phyloP scores from a whole-genome alignment of 2,797 vertebrate genomes.

The Rhynchotus rufescens region DNA sequence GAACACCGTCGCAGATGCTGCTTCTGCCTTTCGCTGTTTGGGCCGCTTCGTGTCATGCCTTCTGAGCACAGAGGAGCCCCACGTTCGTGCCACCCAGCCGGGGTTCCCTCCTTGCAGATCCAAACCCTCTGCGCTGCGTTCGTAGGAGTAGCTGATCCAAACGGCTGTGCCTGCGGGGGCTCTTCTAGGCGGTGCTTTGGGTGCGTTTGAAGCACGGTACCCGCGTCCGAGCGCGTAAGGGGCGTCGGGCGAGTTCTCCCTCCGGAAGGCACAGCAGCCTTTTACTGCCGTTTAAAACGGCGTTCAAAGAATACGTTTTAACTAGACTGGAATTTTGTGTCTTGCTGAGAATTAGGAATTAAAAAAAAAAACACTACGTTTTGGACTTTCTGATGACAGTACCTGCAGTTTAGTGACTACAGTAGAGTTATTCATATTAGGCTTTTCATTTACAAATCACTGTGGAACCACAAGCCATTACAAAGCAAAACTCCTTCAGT shows the following conservation, averaged over 20 bases:
- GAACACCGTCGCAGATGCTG: background rate
- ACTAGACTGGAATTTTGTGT: slow-evolving; percentile 73
- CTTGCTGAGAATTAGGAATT: slow-evolving; percentile 59
- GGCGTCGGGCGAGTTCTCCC: background rate
- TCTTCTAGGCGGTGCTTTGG: background rate
- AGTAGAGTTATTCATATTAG: slow-evolving; percentile 66
- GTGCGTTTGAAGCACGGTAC: background rate
- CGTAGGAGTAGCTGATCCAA: slow-evolving; percentile 41
- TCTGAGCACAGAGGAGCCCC: slow-evolving; percentile 24
- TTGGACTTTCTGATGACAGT: slow-evolving; percentile 51
- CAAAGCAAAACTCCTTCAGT: slow-evolving; percentile 71
- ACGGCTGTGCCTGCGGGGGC: background rate
- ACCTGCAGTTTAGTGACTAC: slow-evolving; percentile 60
- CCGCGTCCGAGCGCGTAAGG: slow-evolving; percentile 50
- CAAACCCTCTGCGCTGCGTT: slow-evolving; percentile 36
- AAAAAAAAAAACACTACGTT: slow-evolving; percentile 16
- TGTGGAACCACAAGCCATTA: slow-evolving; percentile 86
- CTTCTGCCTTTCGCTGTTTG: slow-evolving; percentile 7
- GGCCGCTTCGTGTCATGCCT: slow-evolving; percentile 60
- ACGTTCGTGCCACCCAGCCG: slow-evolving; percentile 15
- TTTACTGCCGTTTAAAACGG: slow-evolving; percentile 33
- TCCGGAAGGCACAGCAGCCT: slow-evolving; percentile 30
- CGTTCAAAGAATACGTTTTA: background rate
- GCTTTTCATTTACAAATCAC: slow-evolving; percentile 78
- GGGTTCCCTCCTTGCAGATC: slow-evolving; percentile 13